Conservation (phyloP, 2,888 invertebrate genomes). For the Chrysolina haemoptera region DNA sequence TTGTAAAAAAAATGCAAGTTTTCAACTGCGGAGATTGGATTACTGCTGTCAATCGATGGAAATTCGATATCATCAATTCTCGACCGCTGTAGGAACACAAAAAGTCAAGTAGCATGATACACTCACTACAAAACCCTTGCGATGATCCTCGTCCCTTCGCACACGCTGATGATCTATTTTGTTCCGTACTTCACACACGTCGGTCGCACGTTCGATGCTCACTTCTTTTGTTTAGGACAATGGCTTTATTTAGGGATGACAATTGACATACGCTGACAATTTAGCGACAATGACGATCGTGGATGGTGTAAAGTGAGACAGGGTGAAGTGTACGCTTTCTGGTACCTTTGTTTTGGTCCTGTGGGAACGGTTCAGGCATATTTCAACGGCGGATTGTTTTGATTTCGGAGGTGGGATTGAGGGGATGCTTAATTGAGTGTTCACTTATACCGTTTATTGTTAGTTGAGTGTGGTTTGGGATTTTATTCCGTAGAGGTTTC, state of each 20-base stretch:
- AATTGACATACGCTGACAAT: slow-evolving; percentile 69
- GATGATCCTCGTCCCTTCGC: slow-evolving; percentile 48
- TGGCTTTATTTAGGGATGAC: slow-evolving; percentile 68
- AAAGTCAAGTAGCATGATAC: slow-evolving; percentile 54
- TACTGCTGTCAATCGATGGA: background rate
- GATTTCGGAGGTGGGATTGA: slow-evolving; percentile 62
- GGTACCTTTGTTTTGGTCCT: slow-evolving; percentile 58
- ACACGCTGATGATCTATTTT: slow-evolving; percentile 41
- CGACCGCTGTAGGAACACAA: slow-evolving; percentile 29
- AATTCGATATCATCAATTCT: slow-evolving; percentile 17
- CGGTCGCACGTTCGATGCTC: slow-evolving; percentile 65
- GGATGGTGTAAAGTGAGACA: slow-evolving; percentile 58
- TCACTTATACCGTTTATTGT: slow-evolving; percentile 43
- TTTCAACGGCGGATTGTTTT: slow-evolving; percentile 58
- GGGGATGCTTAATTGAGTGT: slow-evolving; percentile 59
- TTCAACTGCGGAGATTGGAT: background rate
- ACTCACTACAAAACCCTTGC: slow-evolving; percentile 50
- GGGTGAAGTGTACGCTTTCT: slow-evolving; percentile 41
- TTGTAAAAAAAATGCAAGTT: background rate
- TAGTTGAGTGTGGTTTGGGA: slow-evolving; percentile 7
- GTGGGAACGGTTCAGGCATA: slow-evolving; percentile 60
- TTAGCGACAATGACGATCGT: slow-evolving; percentile 61
- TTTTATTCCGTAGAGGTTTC: background rate
- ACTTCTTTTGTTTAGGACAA: slow-evolving; percentile 68
- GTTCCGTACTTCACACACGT: slow-evolving; percentile 51